phyloP scores from a whole-genome alignment of 2,888 invertebrate species.

The Drepana falcataria region DNA sequence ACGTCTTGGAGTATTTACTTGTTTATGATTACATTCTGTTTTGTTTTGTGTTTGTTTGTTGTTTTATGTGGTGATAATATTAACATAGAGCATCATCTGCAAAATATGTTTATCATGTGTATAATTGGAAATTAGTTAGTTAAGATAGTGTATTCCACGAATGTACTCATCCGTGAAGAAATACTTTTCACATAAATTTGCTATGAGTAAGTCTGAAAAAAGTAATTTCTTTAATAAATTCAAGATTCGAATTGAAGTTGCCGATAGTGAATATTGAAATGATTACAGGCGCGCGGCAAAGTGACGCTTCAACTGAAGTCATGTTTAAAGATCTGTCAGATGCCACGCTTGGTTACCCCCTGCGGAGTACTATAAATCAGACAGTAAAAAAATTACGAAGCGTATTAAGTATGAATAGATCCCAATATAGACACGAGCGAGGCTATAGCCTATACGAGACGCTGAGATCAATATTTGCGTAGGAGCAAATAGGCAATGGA shows the following conservation, averaged over 20 bases:
- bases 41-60: background rate
- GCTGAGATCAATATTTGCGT: too few species aligned
- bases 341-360: background rate
- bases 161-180: background rate
- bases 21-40: background rate
- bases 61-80: background rate
- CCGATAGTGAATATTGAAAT: background rate
- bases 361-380: background rate
- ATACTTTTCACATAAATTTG: background rate
- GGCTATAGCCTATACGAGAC: too few species aligned
- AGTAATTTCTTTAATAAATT: background rate
- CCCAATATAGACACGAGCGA: too few species aligned
- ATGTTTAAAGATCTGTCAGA: background rate
- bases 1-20: background rate
- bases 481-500: too few species aligned
- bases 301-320: background rate
- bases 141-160: background rate
- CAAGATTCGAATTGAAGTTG: background rate
- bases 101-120: background rate
- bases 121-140: background rate
- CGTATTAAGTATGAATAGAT: too few species aligned
- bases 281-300: background rate
- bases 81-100: background rate
- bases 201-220: background rate
- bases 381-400: background rate